Evolutionary conservation across 2,888 invertebrate genomes (phyloP).

Genomic region (Hybos culiciformis): DNA sequence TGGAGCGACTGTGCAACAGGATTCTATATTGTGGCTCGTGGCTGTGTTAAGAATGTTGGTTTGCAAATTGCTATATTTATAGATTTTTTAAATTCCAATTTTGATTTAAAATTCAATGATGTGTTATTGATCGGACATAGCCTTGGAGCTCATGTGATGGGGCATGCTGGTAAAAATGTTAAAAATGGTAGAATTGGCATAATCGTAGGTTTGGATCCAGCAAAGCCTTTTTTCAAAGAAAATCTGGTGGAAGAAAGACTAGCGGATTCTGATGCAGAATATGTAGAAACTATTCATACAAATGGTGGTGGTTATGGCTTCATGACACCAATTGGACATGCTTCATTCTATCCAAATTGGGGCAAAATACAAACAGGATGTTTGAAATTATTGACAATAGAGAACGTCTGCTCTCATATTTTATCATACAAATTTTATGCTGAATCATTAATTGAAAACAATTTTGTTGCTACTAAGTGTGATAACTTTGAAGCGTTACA

Average conservation of each 20-base stretch:
- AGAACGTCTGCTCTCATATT: slow-evolving; percentile 35
- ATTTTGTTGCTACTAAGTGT: slow-evolving; percentile 26
- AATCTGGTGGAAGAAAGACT: slow-evolving; percentile 20
- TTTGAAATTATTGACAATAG: slow-evolving; percentile 30
- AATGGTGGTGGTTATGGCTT: slow-evolving; percentile 27
- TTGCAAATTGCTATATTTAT: slow-evolving; percentile 18
- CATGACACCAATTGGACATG: slow-evolving; percentile 30
- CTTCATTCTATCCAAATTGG: slow-evolving; percentile 41
- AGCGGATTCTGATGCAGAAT: slow-evolving; percentile 23
- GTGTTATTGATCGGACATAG: slow-evolving; percentile 42
- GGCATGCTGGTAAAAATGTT: slow-evolving; percentile 42
- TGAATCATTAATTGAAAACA: slow-evolving; percentile 30
- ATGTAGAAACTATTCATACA: slow-evolving; percentile 31
- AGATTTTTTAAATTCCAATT: too few relatives aligned
- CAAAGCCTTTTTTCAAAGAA: slow-evolving; percentile 19
- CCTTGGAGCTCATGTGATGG: slow-evolving; percentile 44
- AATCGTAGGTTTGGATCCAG: slow-evolving; percentile 34
- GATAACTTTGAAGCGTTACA: slow-evolving; percentile 19
- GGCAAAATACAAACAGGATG: slow-evolving; percentile 41
- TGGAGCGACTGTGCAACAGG: slow-evolving; percentile 42
- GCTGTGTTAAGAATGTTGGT: slow-evolving; percentile 21
- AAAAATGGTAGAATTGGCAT: slow-evolving; percentile 39
- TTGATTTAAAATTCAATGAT: slow-evolving; percentile 35
- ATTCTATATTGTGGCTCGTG: slow-evolving; percentile 40
- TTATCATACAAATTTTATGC: slow-evolving; percentile 34